Base-by-base conservation (phyloP, 2,888 invertebrate species). In the Ochropleura plecta region DNA sequence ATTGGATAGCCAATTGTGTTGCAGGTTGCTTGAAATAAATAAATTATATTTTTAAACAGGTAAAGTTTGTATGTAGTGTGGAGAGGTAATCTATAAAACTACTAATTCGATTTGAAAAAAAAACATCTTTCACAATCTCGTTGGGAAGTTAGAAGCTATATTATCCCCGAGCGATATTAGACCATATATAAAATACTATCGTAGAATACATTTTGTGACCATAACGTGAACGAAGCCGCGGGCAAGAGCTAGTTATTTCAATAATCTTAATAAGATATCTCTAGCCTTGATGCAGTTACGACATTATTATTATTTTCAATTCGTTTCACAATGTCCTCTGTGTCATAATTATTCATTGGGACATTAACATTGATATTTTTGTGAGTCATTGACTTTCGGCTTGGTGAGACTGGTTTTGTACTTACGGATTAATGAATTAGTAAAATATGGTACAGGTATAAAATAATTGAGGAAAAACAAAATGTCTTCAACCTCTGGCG, bases 291-390 rank as follows among this genome's bases (percentile, higher is more conserved):
- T 57, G 44, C 42, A 40, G 44, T 51, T 59, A 57, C 66, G 49
- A 71, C 7, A 78, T 78, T 53, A 30, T n/a, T 5, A 16, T n/a
- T 30, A 63, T 67, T 69, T 65, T 66, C 30, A 40, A n/a, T 65
- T 60, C 8, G 46, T 64, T 79, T 65, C 30, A 20, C 20, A 74
- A 79, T 55, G 44, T 10, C 48, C 40, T 55, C 53, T 46, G 48
- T 12, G 30, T 14, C n/a, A 46, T 79, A 66, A 48, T 53, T 44
- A 9, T 60, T n/a, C 18, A 40, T 76, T 62, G 40, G 9, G 8
- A 62, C 46, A 57, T 70, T 78, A 70, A 48, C 57, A 60, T 71
- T 78, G 48, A 65, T 70, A 7, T 73, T 73, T 53, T 40, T 62
- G 12, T 8, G 20, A 60, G 57, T 59, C 51, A n/a, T 62, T 66